Conservation (phyloP, 2,113 vertebrate species). For the Bungarus multicinctus region DNA sequence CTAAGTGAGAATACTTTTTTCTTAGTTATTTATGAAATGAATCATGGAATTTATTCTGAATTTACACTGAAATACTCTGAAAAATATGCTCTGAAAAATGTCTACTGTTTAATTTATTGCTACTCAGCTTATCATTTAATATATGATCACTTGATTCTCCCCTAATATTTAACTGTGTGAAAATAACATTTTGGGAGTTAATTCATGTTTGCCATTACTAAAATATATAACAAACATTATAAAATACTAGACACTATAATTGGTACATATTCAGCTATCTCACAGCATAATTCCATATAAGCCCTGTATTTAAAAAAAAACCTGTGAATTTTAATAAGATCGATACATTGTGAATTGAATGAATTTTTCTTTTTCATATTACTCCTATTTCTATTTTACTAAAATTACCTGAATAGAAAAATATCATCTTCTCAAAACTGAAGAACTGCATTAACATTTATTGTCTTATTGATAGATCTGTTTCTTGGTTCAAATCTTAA, state of each 20-base stretch:
- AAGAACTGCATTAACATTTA: neutral
- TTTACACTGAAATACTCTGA: neutral
- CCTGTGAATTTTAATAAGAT: neutral
- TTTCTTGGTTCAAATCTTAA: neutral
- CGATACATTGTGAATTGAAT: neutral
- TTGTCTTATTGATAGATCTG: neutral
- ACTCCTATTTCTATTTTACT: neutral
- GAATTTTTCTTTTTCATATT: neutral
- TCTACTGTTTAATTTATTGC: neutral
- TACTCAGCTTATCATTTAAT: neutral
- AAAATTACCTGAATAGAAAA: conserved; percentile 5
- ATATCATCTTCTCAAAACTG: neutral
- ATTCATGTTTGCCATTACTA: neutral
- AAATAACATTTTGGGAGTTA: neutral
- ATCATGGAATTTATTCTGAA: neutral
- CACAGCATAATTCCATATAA: neutral
- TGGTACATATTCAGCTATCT: neutral
- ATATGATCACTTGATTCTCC: neutral
- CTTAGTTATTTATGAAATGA: neutral
- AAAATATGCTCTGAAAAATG: neutral
- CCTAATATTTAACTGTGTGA: neutral
- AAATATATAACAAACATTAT: neutral
- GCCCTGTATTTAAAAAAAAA: neutral
- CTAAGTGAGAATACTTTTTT: neutral
- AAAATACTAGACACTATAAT: neutral